These are phyloP conservation scores for Euspilapteryx auroguttella DNA, from an alignment of 2,888 invertebrate species.

Conservation along the genomic window DNA sequence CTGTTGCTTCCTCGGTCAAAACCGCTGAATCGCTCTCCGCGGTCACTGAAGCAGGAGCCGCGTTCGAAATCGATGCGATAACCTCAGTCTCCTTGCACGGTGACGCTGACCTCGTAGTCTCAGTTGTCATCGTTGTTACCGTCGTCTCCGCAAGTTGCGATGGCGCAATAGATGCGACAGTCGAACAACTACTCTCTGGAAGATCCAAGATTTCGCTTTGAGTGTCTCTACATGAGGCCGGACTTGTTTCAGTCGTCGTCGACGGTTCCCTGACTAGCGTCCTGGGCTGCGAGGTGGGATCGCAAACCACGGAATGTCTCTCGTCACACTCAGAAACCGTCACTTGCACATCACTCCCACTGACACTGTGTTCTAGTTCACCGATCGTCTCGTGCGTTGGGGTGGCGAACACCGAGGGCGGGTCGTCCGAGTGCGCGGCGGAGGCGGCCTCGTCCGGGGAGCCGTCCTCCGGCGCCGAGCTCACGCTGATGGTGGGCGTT, in stretches of 20 bases:
- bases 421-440: constrained; percentile 37
- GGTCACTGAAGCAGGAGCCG: no score
- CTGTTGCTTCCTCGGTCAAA: background rate
- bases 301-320: no score
- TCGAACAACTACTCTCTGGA: constrained; percentile 14
- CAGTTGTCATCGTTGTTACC: no score
- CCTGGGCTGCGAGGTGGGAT: constrained; percentile 15
- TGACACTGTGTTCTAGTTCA: constrained; percentile 10
- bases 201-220: constrained; percentile 20
- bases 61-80: no score
- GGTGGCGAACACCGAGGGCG: constrained; percentile 48
- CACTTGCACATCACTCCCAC: constrained; percentile 14
- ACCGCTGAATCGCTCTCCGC: no score
- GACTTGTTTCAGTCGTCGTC: constrained; percentile 22
- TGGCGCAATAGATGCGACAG: constrained; percentile 7
- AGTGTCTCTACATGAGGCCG: constrained; percentile 21
- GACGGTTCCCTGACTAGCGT: constrained; percentile 17
- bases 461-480: constrained; percentile 68
- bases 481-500: constrained; percentile 71
- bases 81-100: no score
- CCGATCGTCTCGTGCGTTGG: constrained; percentile 18
- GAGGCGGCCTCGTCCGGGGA: constrained; percentile 32
- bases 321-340: no score
- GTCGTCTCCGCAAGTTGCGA: constrained; percentile 3
- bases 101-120: no score